Base-by-base conservation (phyloP, 2,113 vertebrate species). In the Taxidea taxus region DNA sequence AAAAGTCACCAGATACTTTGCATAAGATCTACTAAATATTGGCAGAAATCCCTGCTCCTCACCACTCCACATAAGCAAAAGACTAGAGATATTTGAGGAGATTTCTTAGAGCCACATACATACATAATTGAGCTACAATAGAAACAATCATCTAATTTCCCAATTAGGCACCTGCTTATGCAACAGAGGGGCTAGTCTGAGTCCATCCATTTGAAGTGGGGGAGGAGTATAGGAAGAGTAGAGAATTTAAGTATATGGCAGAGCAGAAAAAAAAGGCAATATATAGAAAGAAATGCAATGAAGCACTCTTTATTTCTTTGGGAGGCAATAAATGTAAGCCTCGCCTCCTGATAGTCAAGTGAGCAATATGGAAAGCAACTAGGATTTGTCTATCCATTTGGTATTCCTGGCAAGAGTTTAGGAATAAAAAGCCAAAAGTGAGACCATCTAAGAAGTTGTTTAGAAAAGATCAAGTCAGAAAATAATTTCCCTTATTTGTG, bases 221-320 rank as follows among this genome's bases (percentile, higher is more conserved):
- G 16, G 21, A 74, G 12, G 2, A 31, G 3, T 27, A 1, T 4
- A 9, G 4, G 16, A 7, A 49, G 6, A 4, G n/a, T n/a, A 20
- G 56, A 80, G 20, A 88, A 54, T 18, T 9, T 89, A 84, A 85
- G 2, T 37, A 62, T 5, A 27, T 62, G 18, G 21, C 29, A 51
- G 75, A 92, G 13, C 11, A 9, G 14, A 25, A 31, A 83, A 16
- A 54, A 15, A 60, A 11, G 29, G 23, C 31, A 70, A 12, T 64
- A 9, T 54, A 23, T 5, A 86, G 31, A 47, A 81, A 89, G 39
- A 93, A 23, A 6, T 25, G 5, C 23, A 42, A 0, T 62, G 77
- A 85, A 51, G 8, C 3, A 12, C 37, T 44, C 18, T 16, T 64
- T 44, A 68, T 62, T 91, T 47, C 49, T 74, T 68, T 64, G 49